Evolutionary conservation across 2,888 invertebrate genomes (phyloP).

Genomic region (Cepaea hortensis): DNA sequence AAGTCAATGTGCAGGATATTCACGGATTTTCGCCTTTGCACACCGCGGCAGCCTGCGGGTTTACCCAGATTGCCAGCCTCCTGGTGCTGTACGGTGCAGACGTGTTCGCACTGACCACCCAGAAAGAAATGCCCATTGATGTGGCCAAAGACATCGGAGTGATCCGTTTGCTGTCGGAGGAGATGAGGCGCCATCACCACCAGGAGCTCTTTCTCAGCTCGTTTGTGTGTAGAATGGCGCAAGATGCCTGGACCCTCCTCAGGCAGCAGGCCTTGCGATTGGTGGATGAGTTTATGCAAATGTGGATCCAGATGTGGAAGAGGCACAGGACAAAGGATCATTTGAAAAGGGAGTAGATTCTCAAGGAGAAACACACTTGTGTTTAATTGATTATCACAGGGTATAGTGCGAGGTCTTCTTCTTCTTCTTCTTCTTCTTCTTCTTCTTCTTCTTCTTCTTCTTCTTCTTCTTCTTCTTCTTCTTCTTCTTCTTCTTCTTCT

Average conservation of each 20-base stretch:
- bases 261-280: slow-evolving; percentile 31
- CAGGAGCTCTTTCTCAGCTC: slow-evolving; percentile 58
- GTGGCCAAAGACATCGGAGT: slow-evolving; percentile 67
- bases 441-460: too few relatives aligned
- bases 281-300: slow-evolving; percentile 30
- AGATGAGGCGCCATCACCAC: slow-evolving; percentile 64
- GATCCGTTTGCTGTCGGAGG: slow-evolving; percentile 60
- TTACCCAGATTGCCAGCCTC: slow-evolving; percentile 63
- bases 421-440: too few relatives aligned
- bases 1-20: slow-evolving; percentile 66
- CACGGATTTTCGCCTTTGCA: slow-evolving; percentile 71
- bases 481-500: too few relatives aligned
- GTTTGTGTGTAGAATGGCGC: slow-evolving; percentile 34
- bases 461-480: too few relatives aligned
- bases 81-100: slow-evolving; percentile 69
- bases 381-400: background rate
- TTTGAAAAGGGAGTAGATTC: slow-evolving; percentile 3
- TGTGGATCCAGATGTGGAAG: slow-evolving; percentile 35
- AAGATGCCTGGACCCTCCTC: slow-evolving; percentile 41
- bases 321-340: slow-evolving; percentile 21
- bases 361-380: background rate
- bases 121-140: slow-evolving; percentile 67
- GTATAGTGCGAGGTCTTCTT: too few relatives aligned
- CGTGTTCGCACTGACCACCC: slow-evolving; percentile 64
- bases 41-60: slow-evolving; percentile 71